Percentiles rank a stretch among this genome's conserved stretches.
Conservation (phyloP, 2,113 vertebrate species). For the Hippocampus barbouri region DNA sequence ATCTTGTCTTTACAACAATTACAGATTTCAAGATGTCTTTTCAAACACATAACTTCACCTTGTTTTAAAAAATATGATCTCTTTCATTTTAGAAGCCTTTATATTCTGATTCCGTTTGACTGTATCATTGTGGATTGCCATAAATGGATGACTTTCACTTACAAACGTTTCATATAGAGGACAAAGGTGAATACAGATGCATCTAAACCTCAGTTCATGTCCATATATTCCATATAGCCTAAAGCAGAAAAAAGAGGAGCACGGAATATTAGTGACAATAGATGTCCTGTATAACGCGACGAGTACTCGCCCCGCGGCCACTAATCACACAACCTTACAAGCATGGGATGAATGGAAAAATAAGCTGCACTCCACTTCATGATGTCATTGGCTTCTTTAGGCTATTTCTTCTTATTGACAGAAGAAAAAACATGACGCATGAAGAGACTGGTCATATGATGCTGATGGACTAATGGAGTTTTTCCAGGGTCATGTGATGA, state of each 20-base stretch:
- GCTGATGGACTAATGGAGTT: conserved; percentile 8
- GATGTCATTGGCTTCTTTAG: conserved; percentile 28
- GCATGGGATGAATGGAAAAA: conserved; percentile 27
- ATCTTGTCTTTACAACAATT: neutral
- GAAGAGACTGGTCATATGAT: conserved; percentile 13
- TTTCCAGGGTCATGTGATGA: conserved; percentile 34
- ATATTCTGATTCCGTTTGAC: neutral
- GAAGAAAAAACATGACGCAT: conserved; percentile 8
- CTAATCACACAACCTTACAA: conserved; percentile 21
- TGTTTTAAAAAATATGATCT: neutral
- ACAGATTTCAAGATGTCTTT: too few species aligned
- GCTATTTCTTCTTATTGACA: conserved; percentile 22
- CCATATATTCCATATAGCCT: neutral
- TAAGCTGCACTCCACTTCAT: conserved; percentile 16
- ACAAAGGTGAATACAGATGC: neutral
- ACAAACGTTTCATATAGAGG: neutral
- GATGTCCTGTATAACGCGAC: conserved; percentile 21
- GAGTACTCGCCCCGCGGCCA: conserved; percentile 39
- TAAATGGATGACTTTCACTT: neutral
- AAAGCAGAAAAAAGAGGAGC: conserved; percentile 17
- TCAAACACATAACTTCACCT: neutral
- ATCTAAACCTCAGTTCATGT: neutral
- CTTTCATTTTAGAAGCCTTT: neutral
- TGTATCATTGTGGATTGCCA: neutral
- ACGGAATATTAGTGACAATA: conserved; percentile 18